Base-by-base conservation (phyloP, 1,140 invertebrate genomes). In the Leptoteleia sp. region DNA sequence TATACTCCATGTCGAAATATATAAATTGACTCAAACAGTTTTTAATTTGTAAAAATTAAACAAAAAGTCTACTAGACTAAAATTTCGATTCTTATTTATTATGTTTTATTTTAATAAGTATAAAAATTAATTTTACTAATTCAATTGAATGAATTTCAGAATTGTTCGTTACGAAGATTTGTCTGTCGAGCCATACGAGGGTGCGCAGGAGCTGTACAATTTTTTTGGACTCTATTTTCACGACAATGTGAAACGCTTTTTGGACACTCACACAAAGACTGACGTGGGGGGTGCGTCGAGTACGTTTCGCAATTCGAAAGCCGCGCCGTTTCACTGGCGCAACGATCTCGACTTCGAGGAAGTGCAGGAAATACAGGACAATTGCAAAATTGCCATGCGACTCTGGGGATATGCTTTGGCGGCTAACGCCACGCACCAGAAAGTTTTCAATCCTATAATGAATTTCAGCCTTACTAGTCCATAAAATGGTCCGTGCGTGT, bases 151-250 rank as follows among this genome's bases (percentile, higher is more conserved):
- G 48, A 3, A n/a, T n/a, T n/a, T n/a, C 87, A 96, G 95, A 88
- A 93, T 93, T 12, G 84, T 96, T 13, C 91, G 95, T 0, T 97
- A 96, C 84, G 96, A 97, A 89, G 96, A 97, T 83, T 85, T 97
- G 9, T 95, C 95, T 0, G 81, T 95, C 8, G 91, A 95, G 82
- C 94, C 95, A 0, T 94, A 94, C 83, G 89, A 88, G 43, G 91
- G 92, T n/a, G 92, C 93, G 2, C 90, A 93, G 72, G 90, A 93
- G n/a, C 85, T 97, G 2, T 92, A 95, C 55, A 88, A 93, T 81
- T 96, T 96, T 87, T 94, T 95, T 82, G 93, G 93, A 5, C 86
- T 97, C 25, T 89, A 93, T 73, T 92, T 94, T 79, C 93, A 94
- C 84, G 88, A 90, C 0, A 89, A 91, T 37, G 92, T 96, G 0